phyloP scores from a whole-genome alignment of 2,113 vertebrate genomes.

The Periophthalmodon schlosseri region DNA sequence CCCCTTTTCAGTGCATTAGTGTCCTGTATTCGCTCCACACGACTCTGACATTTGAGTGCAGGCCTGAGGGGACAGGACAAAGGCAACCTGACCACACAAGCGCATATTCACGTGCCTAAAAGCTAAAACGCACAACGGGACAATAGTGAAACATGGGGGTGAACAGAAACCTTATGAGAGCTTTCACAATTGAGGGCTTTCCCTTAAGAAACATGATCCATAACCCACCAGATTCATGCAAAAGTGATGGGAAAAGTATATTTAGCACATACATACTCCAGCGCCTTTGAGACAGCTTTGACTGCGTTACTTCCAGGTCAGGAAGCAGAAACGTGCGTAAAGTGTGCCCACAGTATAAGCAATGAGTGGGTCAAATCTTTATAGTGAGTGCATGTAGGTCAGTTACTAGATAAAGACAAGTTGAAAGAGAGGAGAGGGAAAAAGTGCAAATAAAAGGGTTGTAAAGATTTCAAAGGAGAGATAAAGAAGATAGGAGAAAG shows the following conservation, averaged over 20 bases:
- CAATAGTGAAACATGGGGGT: conserved; percentile 45
- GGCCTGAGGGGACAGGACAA: conserved; percentile 63
- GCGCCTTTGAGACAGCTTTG: conserved; percentile 49
- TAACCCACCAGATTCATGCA: conserved; percentile 29
- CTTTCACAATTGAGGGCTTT: conserved; percentile 28
- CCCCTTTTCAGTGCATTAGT: conserved; percentile 63
- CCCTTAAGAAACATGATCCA: conserved; percentile 42
- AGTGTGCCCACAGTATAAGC: conserved; percentile 48
- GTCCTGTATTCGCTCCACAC: conserved; percentile 66
- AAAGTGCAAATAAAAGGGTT: background rate
- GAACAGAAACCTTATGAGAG: conserved; percentile 41
- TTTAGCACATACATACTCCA: conserved; percentile 3
- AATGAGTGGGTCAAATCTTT: conserved; percentile 48
- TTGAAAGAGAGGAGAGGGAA: conserved; percentile 3
- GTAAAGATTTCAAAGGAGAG: conserved; percentile 45
- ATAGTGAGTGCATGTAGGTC: conserved; percentile 3
- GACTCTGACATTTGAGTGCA: conserved; percentile 64
- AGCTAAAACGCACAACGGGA: conserved; percentile 39
- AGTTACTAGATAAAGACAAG: background rate
- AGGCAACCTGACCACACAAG: conserved; percentile 50
- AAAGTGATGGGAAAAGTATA: background rate
- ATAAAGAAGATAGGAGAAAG: conserved; percentile 20
- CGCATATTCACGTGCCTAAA: conserved; percentile 38
- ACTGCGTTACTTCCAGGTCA: conserved; percentile 76
- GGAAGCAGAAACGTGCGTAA: conserved; percentile 37